Conservation (phyloP, 2,797 vertebrate genomes). For the Darevskia mixta region DNA sequence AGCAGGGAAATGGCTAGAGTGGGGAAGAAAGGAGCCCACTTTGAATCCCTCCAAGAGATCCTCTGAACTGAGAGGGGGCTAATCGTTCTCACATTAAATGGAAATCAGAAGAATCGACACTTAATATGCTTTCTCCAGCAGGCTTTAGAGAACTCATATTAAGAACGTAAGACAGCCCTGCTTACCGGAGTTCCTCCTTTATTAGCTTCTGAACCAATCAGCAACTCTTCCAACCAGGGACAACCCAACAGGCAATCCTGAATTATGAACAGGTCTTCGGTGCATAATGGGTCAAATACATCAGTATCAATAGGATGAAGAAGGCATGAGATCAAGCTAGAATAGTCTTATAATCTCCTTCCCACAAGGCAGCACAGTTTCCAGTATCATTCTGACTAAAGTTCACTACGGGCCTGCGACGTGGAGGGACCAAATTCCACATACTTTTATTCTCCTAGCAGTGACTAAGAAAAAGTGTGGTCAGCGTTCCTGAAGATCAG, state of each 20-base stretch:
- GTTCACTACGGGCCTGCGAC: conserved; percentile 61
- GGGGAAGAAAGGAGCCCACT: no score
- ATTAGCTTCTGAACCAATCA: background rate
- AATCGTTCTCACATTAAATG: background rate
- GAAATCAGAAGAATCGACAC: background rate
- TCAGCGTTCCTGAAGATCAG: background rate
- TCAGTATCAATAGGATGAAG: background rate
- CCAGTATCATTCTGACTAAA: conserved; percentile 58
- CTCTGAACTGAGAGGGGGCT: background rate
- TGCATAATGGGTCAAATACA: background rate
- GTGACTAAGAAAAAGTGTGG: conserved; percentile 9
- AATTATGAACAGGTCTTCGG: conserved; percentile 25
- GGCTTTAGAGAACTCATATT: background rate
- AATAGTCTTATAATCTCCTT: conserved; percentile 35
- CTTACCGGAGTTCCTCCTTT: conserved; percentile 32
- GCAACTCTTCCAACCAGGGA: background rate
- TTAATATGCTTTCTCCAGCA: no score
- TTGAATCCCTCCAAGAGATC: background rate
- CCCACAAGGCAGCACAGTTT: conserved; percentile 1
- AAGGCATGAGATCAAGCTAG: background rate
- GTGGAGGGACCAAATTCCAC: conserved; percentile 68
- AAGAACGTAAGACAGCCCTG: background rate
- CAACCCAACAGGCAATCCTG: conserved; percentile 16
- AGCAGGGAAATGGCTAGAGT: no score
- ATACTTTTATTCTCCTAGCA: conserved; percentile 33